Base-by-base conservation (phyloP, 2,888 invertebrate species). In the Deilephila porcellus region DNA sequence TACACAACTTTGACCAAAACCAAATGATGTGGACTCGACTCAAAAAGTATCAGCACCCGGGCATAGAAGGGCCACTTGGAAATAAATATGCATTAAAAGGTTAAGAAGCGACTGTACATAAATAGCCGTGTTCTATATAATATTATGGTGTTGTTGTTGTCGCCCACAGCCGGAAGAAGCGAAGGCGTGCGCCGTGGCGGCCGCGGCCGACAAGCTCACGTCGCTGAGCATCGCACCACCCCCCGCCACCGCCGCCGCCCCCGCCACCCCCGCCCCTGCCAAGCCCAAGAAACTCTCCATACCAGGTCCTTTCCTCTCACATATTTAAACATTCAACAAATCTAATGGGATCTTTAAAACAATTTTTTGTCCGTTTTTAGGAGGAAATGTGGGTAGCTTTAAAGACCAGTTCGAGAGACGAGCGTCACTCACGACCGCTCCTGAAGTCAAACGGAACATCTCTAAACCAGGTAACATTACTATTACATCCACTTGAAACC, bases 331-430 rank as follows among this genome's bases (percentile, higher is more conserved):
- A 8, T 37, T 6, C 5, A 37, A 37, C 32, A 37, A 25, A 7
- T 45, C 45, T 11, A 14, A 45, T 45, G 45, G 45, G 11, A 45
- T 11, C 14, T 45, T 37, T 1, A 14, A 45, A 45, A 14, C 3
- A 45, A 14, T 11, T 14, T 45, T 45, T 14, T 14, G 11, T 14
- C 63, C 29, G 60, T 73, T 71, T 60, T 73, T 45, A 94, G 96
- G 96, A 53, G 97, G 98, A 20, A 98, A 97, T 87, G 98, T 98
- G 1, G 97, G 97, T 72, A 98, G 97, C 85, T 98, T 97, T 81
- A 98, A 98, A 82, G 97, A 97, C 82, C 98, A 97, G 82, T 98
- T 98, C 85, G 98, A 98, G 89, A 95, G 97, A 73, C 97, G 97
- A 88, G 97, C 97, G 0, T 97, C 97, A 71, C 93, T 97, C 60